Conservation (phyloP, 2,113 vertebrate species). For the Burhinus oedicnemus region DNA sequence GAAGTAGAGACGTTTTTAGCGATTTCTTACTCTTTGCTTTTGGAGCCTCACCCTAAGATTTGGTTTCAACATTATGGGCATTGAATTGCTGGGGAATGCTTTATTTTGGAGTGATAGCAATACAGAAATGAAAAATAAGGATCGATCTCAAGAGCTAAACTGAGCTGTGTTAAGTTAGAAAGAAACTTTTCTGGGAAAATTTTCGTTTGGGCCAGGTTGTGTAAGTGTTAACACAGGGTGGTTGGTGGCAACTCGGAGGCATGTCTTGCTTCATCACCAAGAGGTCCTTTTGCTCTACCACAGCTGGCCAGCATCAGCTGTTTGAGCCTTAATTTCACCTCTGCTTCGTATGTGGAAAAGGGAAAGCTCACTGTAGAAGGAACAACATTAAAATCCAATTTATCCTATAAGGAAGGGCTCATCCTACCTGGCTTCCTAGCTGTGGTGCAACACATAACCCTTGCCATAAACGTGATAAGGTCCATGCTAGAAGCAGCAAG, state of each 20-base stretch:
- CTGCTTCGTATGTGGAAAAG: background rate
- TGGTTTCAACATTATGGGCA: accelerated
- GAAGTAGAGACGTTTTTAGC: background rate
- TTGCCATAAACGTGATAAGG: background rate
- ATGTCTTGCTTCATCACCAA: background rate
- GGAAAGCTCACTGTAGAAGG: background rate
- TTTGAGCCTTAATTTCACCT: background rate
- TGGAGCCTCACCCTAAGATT: background rate
- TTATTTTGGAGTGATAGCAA: background rate
- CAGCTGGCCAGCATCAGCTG: background rate
- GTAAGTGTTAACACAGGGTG: background rate
- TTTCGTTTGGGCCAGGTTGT: background rate
- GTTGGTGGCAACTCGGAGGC: background rate
- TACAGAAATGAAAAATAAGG: background rate
- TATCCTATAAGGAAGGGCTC: background rate
- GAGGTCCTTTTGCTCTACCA: background rate
- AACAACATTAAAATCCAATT: background rate
- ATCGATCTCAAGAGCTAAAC: background rate
- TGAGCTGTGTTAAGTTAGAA: background rate
- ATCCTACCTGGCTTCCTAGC: background rate
- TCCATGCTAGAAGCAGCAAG: background rate
- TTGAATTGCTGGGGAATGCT: background rate
- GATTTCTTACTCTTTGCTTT: background rate
- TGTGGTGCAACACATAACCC: background rate
- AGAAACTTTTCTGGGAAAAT: background rate